A percentile compares a stretch with the other conserved stretches of the same genome.
phyloP scores from a whole-genome alignment of 2,113 vertebrate species.

The Callipepla squamata region DNA sequence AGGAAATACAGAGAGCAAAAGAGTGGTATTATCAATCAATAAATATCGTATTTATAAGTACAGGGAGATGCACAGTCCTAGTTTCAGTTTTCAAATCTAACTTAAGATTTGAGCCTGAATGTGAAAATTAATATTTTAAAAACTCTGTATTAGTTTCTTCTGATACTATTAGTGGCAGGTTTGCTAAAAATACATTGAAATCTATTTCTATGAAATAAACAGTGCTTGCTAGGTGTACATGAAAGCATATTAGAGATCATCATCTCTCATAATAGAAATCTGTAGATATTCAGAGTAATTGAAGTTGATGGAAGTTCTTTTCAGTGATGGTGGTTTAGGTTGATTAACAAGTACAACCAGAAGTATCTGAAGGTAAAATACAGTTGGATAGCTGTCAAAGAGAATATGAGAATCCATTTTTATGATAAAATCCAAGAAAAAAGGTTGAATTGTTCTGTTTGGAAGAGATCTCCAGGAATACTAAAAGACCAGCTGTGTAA shows the following conservation, averaged over 20 bases:
- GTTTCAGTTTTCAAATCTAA: not conserved
- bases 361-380: not conserved
- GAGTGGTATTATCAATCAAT: not conserved
- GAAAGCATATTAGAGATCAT: not conserved
- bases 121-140: not conserved
- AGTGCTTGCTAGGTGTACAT: not conserved
- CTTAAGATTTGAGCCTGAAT: not conserved
- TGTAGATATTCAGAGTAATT: not conserved
- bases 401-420: not conserved
- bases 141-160: not conserved
- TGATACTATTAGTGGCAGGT: not conserved
- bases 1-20: not conserved
- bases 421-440: not conserved
- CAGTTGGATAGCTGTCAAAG: not conserved
- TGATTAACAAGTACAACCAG: not conserved
- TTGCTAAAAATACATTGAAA: not conserved
- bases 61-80: not conserved
- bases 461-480: not conserved
- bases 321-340: fast-evolving
- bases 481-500: not conserved
- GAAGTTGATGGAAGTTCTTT: not conserved
- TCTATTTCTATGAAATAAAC: not conserved
- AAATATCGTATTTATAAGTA: not conserved
- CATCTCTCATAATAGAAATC: not conserved
- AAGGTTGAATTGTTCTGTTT: not conserved